Base-by-base conservation (phyloP, 1,140 invertebrate species). In the Tribolium madens region DNA sequence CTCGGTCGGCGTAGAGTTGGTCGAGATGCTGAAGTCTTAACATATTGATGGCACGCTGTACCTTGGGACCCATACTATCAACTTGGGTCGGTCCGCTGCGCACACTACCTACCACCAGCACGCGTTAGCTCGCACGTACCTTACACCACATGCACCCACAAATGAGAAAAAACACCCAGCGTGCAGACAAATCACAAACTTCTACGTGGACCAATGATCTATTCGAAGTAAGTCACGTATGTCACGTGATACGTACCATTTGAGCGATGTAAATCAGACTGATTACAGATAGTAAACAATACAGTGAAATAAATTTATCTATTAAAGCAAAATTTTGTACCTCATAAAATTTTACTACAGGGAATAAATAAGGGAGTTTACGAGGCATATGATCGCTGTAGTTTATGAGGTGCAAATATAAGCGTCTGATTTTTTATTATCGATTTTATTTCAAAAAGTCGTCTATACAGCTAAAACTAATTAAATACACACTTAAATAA, bases 101-200 rank as follows among this genome's bases (percentile, higher is more conserved):
- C 83, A 84, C 79, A 82, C 84, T 85, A 81, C 82, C 83, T 84
- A 81, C 80, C 84, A 84, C 83, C 78, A 85, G 78, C 60, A 79
- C 78, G 81, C 80, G 79, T 85, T 85, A 85, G 82, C 79, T 64
- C 79, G 80, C 50, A 73, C 70, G 36, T 53, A 47, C 50, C 17
- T 31, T 13, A 69, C 21, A 73, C 42, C 15, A 31, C 78, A 79
- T 79, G 75, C 78, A 79, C 73, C 78, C 71, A 36, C 48, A 36
- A 46, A 48, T 9, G 31, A 26, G 18, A 71, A 71, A 60, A 50
- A 7, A 50, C 71, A 73, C 48, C 7, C 46, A 50, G 46, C 47
- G 18, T 42, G 48, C 46, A 53, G 15, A 53, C 42, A 69, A 31
- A 14, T 15, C 50, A 53, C 26, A 47, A 53, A 33, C 18, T 18